Base-by-base conservation (phyloP, 2,113 vertebrate species). In the Lontra canadensis region DNA sequence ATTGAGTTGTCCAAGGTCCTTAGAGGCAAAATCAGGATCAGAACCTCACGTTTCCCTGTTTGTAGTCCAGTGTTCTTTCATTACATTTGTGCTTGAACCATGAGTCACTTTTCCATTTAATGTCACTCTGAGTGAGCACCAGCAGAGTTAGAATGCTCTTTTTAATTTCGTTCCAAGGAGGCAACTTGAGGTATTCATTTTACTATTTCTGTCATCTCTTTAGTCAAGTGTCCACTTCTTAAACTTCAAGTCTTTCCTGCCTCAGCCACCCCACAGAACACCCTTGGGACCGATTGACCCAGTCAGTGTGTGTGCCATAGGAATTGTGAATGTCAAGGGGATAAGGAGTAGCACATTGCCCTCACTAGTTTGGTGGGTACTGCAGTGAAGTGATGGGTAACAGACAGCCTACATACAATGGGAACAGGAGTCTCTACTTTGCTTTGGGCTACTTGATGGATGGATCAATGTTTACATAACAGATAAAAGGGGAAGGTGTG, bases 1-100 rank as follows among this genome's bases (percentile, higher is more conserved):
- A 76, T 9, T 67, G 90, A 74, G 90, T 65, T 85, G n/a, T 78
- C 55, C 71, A 88, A 74, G 61, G 61, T 93, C 78, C 65, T 88
- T 78, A 49, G 79, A 69, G 36, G 31, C 20, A 78, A 57, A 94
- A 55, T 87, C 3, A 39, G 81, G 12, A 36, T 31, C 1, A 9
- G 69, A 57, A 11, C 42, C 18, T 84, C 76, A 31, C 95, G 49
- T 26, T 39, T 95, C 67, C 36, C 80, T 31, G 3, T 71, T 47
- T 76, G 23, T 52, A 67, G 74, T 42, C 17, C 17, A 76, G 25
- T 44, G 49, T 59, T 92, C 87, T 65, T 85, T 73, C 49, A 44
- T 90, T 26, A 10, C 7, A 20, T 25, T 17, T n/a, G 12, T 34
- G 14, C 42, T 65, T 84, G 36, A 90, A 44, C 42, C 11, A 1